These are phyloP conservation scores for Tragulus kanchil DNA, from an alignment of 2,113 vertebrate species.

Conservation along the genomic window DNA sequence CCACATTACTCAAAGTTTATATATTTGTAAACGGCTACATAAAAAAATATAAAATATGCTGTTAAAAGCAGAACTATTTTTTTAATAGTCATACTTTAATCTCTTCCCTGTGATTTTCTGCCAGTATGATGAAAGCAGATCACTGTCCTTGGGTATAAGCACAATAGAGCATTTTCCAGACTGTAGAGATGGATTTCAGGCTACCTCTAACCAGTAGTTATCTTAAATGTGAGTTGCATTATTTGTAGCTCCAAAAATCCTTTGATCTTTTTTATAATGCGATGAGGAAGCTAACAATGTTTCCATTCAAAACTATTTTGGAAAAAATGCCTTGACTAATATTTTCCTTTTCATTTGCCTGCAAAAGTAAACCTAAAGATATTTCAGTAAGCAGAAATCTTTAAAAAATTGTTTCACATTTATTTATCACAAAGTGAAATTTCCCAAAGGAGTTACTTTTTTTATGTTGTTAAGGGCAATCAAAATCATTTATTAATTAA, in stretches of 20 bases:
- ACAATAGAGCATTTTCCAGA: conserved; percentile 60
- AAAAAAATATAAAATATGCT: background rate
- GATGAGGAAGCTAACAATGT: background rate
- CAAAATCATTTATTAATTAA: background rate
- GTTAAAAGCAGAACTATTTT: conserved; percentile 36
- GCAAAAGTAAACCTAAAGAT: background rate
- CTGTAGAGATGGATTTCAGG: conserved; percentile 65
- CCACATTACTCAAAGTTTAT: background rate
- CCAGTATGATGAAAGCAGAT: conserved; percentile 67
- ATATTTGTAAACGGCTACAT: background rate
- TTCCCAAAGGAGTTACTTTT: background rate
- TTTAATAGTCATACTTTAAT: conserved; percentile 52
- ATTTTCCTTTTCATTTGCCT: background rate
- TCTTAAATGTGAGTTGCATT: conserved; percentile 61
- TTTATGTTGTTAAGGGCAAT: background rate
- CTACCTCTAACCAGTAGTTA: conserved; percentile 40
- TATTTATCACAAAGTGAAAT: background rate
- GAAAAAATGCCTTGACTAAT: background rate
- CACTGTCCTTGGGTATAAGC: background rate
- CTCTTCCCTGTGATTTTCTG: conserved; percentile 58
- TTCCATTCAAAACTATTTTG: conserved; percentile 21
- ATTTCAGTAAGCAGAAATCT: background rate
- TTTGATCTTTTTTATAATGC: conserved; percentile 69
- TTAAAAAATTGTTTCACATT: background rate
- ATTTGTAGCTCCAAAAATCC: conserved; percentile 73